Percentiles rank a stretch among this genome's conserved stretches.
Conservation (phyloP, 2,888 invertebrate species). For the Diarsia mendica region DNA sequence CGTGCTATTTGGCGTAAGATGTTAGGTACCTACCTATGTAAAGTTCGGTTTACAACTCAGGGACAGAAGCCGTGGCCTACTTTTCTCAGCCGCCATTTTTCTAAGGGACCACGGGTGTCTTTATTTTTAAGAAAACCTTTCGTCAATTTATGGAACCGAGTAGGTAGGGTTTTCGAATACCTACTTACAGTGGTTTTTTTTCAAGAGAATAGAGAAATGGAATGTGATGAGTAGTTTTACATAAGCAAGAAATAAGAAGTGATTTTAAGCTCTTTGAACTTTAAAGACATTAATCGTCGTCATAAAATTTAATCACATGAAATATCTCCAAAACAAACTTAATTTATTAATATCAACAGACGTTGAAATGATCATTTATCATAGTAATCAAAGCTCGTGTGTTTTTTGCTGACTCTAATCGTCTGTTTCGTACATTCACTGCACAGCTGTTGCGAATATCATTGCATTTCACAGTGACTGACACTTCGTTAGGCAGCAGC, state of each 20-base stretch:
- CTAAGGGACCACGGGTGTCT: conserved; percentile 38
- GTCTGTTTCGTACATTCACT: conserved; percentile 31
- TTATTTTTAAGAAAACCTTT: conserved; percentile 19
- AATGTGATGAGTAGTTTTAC: neutral
- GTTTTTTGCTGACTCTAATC: conserved; percentile 22
- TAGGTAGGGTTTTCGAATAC: too few relatives aligned
- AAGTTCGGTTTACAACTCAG: conserved; percentile 52
- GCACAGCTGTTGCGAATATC: conserved; percentile 25
- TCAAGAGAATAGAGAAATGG: neutral
- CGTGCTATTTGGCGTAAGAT: conserved; percentile 32
- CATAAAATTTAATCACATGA: conserved; percentile 11
- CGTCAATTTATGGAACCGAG: neutral
- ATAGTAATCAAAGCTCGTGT: conserved; percentile 13
- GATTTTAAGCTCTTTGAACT: neutral
- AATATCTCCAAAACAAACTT: conserved; percentile 17
- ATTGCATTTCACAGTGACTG: conserved; percentile 32
- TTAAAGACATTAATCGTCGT: conserved; percentile 11
- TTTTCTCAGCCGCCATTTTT: conserved; percentile 47
- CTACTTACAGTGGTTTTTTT: neutral
- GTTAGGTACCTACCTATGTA: too few relatives aligned
- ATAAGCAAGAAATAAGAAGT: neutral
- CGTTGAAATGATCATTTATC: conserved; percentile 33
- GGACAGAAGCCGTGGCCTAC: conserved; percentile 60
- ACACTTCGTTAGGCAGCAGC: conserved; percentile 40
- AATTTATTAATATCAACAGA: conserved; percentile 34